Percentiles rank a stretch among this genome's conserved stretches.
Evolutionary conservation across 2,797 vertebrate species (phyloP).

Genomic region (Australoheros facetus): DNA sequence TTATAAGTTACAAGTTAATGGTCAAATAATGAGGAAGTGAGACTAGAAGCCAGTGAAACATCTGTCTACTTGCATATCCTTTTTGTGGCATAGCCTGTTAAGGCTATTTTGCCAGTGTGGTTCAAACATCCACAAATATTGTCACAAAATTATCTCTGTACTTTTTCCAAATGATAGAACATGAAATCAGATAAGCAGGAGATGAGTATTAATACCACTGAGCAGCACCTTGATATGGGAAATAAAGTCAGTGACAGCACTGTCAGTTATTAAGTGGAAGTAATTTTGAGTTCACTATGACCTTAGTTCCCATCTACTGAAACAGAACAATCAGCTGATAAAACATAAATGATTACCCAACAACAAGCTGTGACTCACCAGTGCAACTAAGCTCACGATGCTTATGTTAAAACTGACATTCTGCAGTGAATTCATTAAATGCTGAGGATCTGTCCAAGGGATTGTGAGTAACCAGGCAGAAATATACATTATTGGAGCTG

Average conservation of each 20-base stretch:
- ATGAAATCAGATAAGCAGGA: neutral
- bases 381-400: slow-evolving; percentile 89
- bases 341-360: neutral
- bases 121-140: neutral
- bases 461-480: slow-evolving; percentile 96
- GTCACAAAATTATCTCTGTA: neutral
- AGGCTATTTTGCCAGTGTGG: neutral
- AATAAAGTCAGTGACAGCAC: neutral
- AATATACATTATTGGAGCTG: slow-evolving; percentile 97
- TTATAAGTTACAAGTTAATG: slow-evolving; percentile 18
- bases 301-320: neutral
- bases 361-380: slow-evolving; percentile 83
- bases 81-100: neutral
- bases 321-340: neutral
- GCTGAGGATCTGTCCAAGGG: slow-evolving; percentile 88
- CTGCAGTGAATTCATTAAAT: slow-evolving; percentile 86
- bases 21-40: slow-evolving; percentile 51
- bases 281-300: neutral
- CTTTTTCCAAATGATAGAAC: neutral
- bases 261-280: neutral
- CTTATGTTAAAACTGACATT: slow-evolving; percentile 94
- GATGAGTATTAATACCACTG: neutral
- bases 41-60: neutral
- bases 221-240: neutral
- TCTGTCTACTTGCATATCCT: slow-evolving; percentile 4